Evolutionary conservation across 2,113 vertebrate genomes (phyloP).

Genomic region (Rutilus rutilus): DNA sequence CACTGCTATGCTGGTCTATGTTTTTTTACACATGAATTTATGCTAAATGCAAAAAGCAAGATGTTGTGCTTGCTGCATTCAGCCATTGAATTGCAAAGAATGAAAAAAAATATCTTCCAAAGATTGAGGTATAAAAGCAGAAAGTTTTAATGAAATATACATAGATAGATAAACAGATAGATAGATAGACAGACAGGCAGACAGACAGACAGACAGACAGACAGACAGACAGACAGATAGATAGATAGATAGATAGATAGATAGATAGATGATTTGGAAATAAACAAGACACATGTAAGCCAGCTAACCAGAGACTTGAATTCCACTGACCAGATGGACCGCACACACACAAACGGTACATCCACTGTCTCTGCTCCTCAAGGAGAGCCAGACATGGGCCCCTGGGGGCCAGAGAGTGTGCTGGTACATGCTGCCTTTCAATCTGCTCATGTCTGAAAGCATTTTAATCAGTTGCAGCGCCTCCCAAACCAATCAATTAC

Average conservation of each 20-base stretch:
- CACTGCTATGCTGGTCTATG: background rate
- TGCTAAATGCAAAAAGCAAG: background rate
- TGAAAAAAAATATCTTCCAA: background rate
- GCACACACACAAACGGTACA: background rate
- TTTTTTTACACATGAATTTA: background rate
- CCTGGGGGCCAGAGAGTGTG: slow-evolving; percentile 42
- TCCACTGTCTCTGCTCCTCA: slow-evolving; percentile 2
- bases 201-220: background rate
- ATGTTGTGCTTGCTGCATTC: background rate
- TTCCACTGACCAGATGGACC: slow-evolving; percentile 26
- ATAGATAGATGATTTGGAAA: background rate
- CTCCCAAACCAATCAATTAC: slow-evolving; percentile 53
- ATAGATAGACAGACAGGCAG: background rate
- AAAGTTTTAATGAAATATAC: background rate
- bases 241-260: background rate
- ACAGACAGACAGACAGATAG: background rate
- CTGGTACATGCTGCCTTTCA: slow-evolving; percentile 45
- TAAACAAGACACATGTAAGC: slow-evolving; percentile 11
- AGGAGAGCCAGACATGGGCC: slow-evolving; percentile 28
- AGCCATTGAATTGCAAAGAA: background rate
- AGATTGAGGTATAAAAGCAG: background rate
- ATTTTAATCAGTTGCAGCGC: slow-evolving; percentile 56
- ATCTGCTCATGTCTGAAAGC: slow-evolving; percentile 51
- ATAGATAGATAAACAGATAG: background rate
- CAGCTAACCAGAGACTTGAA: slow-evolving; percentile 1